These are phyloP conservation scores for Drosophila cognata DNA, from an alignment of 2,888 invertebrate genomes.

Conservation along the genomic window DNA sequence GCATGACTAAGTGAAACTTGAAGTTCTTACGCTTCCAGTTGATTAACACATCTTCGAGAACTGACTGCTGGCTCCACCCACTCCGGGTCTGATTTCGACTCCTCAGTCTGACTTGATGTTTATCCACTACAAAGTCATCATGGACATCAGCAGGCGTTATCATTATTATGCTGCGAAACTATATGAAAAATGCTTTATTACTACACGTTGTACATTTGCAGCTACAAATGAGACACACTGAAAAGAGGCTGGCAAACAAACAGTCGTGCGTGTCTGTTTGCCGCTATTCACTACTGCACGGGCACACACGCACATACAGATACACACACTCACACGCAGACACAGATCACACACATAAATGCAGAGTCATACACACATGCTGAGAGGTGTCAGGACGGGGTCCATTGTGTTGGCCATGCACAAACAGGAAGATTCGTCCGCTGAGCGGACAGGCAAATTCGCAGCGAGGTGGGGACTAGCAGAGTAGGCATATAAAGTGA, in stretches of 20 bases:
- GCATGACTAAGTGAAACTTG: conserved; percentile 4
- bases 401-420: conserved; percentile 71
- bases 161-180: conserved; percentile 47
- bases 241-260: conserved; percentile 54
- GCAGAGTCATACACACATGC: conserved; percentile 7
- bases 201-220: conserved; percentile 65
- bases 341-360: conserved; percentile 20
- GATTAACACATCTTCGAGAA: conserved; percentile 59
- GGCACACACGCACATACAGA: conserved; percentile 4
- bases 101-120: conserved; percentile 37
- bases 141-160: conserved; percentile 39
- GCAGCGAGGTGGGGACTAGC: not conserved
- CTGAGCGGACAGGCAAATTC: conserved; percentile 12
- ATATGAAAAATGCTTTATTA: conserved; percentile 72
- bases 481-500: conserved; percentile 66
- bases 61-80: conserved; percentile 27
- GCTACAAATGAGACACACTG: conserved; percentile 63
- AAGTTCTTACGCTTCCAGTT: conserved; percentile 28
- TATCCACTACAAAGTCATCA: conserved; percentile 61
- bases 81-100: not conserved
- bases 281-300: conserved; percentile 48
- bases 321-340: not conserved
- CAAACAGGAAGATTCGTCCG: conserved; percentile 49
- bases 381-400: conserved; percentile 55
- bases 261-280: conserved; percentile 67